Percentiles rank a stretch among this genome's conserved stretches.
These are phyloP conservation scores for Nasua narica DNA, from an alignment of 2,797 vertebrate genomes.

Conservation along the genomic window DNA sequence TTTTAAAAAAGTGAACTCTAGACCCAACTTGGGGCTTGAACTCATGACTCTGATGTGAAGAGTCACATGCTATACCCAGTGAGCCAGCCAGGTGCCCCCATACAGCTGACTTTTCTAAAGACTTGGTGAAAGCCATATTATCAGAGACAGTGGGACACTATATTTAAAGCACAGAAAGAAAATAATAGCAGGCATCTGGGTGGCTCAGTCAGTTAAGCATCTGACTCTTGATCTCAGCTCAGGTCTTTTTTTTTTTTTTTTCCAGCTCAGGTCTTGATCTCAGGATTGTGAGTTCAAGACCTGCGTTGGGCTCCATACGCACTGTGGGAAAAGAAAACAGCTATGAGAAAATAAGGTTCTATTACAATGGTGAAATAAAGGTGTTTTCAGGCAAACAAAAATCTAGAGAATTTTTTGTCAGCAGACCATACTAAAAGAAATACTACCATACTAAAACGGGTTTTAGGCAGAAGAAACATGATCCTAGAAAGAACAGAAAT, in stretches of 20 bases:
- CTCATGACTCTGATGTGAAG: background rate
- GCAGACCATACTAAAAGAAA: background rate
- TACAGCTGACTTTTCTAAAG: background rate
- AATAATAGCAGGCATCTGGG: background rate
- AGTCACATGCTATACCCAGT: background rate
- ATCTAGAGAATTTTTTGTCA: background rate
- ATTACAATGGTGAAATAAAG: background rate
- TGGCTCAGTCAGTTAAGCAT: too few relatives aligned
- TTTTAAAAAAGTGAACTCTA: background rate
- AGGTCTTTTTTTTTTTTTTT: too few relatives aligned
- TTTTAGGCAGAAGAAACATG: background rate
- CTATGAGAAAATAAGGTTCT: background rate
- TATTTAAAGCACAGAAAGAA: background rate
- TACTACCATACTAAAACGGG: background rate
- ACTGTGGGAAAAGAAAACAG: background rate
- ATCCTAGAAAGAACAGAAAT: background rate
- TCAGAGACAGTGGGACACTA: background rate
- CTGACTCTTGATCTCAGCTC: too few relatives aligned
- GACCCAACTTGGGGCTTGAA: background rate
- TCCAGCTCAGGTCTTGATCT: too few relatives aligned
- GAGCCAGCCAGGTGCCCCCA: background rate
- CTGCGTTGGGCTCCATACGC: background rate
- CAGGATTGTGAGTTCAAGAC: background rate
- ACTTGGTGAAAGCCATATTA: background rate
- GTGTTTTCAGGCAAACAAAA: background rate